Conservation (phyloP, 2,888 invertebrate species). For the Cephalotes varians region DNA sequence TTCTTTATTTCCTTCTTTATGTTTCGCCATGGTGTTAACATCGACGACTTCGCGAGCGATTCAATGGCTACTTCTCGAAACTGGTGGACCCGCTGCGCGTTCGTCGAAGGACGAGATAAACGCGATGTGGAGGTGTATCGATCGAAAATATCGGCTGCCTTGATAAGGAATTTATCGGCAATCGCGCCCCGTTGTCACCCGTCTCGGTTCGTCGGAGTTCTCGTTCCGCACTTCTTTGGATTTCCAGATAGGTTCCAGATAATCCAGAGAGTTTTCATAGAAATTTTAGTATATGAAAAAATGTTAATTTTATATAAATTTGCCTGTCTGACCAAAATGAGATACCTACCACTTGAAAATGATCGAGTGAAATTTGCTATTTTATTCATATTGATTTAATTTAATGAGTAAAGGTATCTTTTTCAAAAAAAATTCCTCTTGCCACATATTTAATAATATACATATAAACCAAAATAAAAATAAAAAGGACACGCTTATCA, state of each 20-base stretch:
- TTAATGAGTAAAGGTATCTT: background rate
- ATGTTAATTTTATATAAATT: background rate
- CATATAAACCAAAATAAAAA: no score
- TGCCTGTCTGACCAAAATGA: background rate
- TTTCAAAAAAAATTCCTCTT: background rate
- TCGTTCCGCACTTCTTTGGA: background rate
- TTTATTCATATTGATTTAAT: background rate
- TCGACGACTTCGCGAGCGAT: conserved; percentile 52
- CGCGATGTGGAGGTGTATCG: conserved; percentile 37
- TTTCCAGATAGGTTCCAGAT: no score
- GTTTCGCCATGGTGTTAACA: conserved; percentile 51
- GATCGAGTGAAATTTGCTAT: background rate
- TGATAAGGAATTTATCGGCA: conserved; percentile 39
- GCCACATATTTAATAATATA: background rate
- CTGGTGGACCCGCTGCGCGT: conserved; percentile 40
- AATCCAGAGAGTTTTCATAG: background rate
- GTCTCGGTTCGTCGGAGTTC: background rate
- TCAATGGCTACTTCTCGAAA: conserved; percentile 58
- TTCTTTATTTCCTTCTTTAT: conserved; percentile 45
- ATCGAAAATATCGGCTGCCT: conserved; percentile 27
- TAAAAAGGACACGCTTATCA: no score
- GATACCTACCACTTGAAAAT: background rate
- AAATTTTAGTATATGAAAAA: background rate
- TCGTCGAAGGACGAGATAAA: conserved; percentile 61
- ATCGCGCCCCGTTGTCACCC: conserved; percentile 15